These are phyloP conservation scores for Lycaena phlaeas DNA, from an alignment of 2,888 invertebrate species.

Conservation along the genomic window DNA sequence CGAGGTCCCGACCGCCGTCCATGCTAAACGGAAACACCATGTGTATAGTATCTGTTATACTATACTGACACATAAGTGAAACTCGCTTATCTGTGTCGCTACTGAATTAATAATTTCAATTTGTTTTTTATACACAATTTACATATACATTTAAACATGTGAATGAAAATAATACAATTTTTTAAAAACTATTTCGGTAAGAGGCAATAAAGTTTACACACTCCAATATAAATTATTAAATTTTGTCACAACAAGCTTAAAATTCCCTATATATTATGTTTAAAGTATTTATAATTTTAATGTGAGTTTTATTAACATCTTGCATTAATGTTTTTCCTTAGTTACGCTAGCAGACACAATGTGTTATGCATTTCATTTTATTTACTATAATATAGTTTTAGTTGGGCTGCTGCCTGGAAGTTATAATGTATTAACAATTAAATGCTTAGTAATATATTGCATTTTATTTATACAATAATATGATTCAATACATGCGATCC, in stretches of 20 bases:
- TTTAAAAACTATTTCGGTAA: too few species aligned
- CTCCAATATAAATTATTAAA: too few species aligned
- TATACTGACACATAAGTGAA: too few species aligned
- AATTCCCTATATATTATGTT: background rate
- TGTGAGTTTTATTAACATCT: background rate
- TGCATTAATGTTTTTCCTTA: slow-evolving; percentile 18
- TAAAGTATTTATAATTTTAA: slow-evolving; percentile 1
- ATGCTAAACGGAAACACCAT: too few species aligned
- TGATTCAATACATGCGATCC: too few species aligned
- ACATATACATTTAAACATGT: too few species aligned
- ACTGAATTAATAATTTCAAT: too few species aligned
- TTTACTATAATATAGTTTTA: slow-evolving; percentile 38
- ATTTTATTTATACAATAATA: slow-evolving; percentile 18
- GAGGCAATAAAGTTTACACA: too few species aligned
- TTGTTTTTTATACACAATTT: too few species aligned
- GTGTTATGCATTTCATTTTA: slow-evolving; percentile 26
- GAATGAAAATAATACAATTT: too few species aligned
- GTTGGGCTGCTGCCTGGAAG: slow-evolving; percentile 47
- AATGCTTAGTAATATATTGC: slow-evolving; percentile 30
- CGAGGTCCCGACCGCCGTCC: slow-evolving; percentile 89
- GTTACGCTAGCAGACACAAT: slow-evolving; percentile 37
- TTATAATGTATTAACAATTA: slow-evolving; percentile 47
- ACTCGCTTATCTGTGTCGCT: too few species aligned
- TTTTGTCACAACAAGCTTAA: slow-evolving; percentile 1
- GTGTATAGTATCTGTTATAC: too few species aligned